Evolutionary conservation across 2,113 vertebrate genomes (phyloP).

Genomic region (Misgurnus anguillicaudatus): DNA sequence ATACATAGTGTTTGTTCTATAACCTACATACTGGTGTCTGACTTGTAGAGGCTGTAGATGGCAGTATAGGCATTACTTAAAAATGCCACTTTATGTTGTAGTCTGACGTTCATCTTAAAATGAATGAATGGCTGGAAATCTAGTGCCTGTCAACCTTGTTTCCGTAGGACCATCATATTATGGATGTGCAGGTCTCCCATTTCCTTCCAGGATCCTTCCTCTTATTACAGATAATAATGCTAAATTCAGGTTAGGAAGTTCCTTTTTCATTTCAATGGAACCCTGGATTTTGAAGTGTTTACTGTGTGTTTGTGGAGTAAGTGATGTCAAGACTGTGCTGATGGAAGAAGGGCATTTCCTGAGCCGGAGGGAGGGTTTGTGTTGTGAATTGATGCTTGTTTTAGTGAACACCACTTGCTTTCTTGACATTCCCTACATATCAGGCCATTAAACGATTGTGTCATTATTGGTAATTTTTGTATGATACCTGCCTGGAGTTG

Average conservation of each 20-base stretch:
- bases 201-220: conserved; percentile 40
- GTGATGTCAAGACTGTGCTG: conserved; percentile 61
- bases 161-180: not conserved
- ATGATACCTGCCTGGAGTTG: no score
- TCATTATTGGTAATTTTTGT: no score
- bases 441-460: no score
- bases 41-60: no score
- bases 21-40: no score
- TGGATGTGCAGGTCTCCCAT: not conserved
- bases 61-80: no score
- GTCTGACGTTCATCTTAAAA: no score
- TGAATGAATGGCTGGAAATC: no score
- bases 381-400: not conserved
- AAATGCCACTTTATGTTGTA: no score
- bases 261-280: not conserved
- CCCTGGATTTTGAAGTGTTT: conserved; percentile 30
- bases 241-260: not conserved
- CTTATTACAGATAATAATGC: conserved; percentile 10
- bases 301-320: conserved; percentile 58
- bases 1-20: no score
- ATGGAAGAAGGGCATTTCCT: conserved; percentile 67
- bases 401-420: not conserved
- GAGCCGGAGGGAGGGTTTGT: conserved; percentile 49
- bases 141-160: not conserved
- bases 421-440: not conserved